A percentile compares a stretch with the other conserved stretches of the same genome.
phyloP scores from a whole-genome alignment of 2,888 invertebrate species.

The Eupithecia vulgata region DNA sequence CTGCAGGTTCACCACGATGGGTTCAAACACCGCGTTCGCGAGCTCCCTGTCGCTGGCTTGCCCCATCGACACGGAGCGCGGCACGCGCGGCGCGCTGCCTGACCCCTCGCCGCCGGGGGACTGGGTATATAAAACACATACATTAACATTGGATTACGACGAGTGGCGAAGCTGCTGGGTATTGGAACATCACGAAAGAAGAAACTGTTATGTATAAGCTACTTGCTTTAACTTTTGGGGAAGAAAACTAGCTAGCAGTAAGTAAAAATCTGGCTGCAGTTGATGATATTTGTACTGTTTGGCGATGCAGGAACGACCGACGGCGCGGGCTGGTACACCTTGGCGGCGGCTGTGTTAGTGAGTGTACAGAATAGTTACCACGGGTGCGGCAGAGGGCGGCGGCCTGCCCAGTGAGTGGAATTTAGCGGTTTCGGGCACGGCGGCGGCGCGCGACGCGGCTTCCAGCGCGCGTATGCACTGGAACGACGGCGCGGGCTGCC shows the following conservation, averaged over 20 bases:
- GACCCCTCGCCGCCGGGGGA: slow-evolving; percentile 33
- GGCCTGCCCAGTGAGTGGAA: slow-evolving; percentile 75
- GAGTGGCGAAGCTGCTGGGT: not conserved
- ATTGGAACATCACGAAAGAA: not conserved
- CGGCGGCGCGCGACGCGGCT: slow-evolving; percentile 73
- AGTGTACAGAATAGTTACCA: slow-evolving; percentile 40
- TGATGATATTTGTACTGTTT: no score
- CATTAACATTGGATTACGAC: not conserved
- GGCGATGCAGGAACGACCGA: no score
- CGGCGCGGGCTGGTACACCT: no score
- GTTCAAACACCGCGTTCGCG: slow-evolving; percentile 76
- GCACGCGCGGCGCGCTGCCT: slow-evolving; percentile 84
- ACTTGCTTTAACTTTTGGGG: not conserved
- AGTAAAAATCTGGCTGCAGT: no score
- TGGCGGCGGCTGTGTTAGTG: no score
- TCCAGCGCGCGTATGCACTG: slow-evolving; percentile 71
- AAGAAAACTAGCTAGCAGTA: no score
- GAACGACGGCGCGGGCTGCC: slow-evolving; percentile 79
- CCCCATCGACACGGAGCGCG: slow-evolving; percentile 95
- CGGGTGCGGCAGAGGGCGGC: slow-evolving; percentile 50
- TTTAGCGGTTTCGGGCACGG: slow-evolving; percentile 66
- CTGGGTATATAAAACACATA: slow-evolving; percentile 28
- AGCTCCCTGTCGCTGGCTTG: slow-evolving; percentile 84
- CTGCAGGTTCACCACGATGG: slow-evolving; percentile 77
- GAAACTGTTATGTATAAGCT: not conserved